These are phyloP conservation scores for Drosophila jambulina DNA, from an alignment of 1,140 invertebrate species.

Conservation along the genomic window DNA sequence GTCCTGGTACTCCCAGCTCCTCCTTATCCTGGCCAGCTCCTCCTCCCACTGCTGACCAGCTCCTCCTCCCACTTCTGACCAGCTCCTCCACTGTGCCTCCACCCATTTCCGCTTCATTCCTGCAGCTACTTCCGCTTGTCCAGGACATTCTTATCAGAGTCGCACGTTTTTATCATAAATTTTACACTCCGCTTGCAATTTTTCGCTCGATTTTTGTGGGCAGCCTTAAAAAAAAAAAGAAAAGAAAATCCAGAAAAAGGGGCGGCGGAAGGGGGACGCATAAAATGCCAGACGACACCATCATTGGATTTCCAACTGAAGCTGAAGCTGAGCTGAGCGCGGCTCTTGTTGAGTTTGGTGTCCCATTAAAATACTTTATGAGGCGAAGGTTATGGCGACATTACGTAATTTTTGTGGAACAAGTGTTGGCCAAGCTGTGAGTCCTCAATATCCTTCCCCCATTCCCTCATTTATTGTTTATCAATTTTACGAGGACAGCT, in stretches of 20 bases:
- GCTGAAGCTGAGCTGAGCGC: neutral
- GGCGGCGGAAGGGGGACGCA: constrained; percentile 14
- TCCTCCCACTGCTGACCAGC: neutral
- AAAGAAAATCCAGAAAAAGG: neutral
- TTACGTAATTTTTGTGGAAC: constrained; percentile 34
- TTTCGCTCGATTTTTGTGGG: constrained; percentile 37
- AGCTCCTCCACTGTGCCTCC: neutral
- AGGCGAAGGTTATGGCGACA: constrained; percentile 14
- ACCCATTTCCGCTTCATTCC: constrained; percentile 19
- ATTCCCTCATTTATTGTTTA: constrained; percentile 56
- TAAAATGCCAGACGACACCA: constrained; percentile 33
- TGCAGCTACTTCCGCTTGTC: constrained; percentile 27
- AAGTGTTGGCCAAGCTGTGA: constrained; percentile 17
- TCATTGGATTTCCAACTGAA: constrained; percentile 24
- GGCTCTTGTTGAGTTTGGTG: constrained; percentile 28
- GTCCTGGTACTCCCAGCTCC: neutral
- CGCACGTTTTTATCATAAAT: constrained; percentile 81
- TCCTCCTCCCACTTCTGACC: neutral
- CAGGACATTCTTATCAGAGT: constrained; percentile 62
- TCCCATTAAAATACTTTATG: constrained; percentile 44
- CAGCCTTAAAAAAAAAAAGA: constrained; percentile 4
- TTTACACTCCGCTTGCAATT: constrained; percentile 73
- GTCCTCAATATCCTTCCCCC: constrained; percentile 1
- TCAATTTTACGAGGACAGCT: constrained; percentile 59
- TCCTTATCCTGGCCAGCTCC: neutral